Evolutionary conservation across 2,113 vertebrate species (phyloP).

Genomic region (Fukomys damarensis): DNA sequence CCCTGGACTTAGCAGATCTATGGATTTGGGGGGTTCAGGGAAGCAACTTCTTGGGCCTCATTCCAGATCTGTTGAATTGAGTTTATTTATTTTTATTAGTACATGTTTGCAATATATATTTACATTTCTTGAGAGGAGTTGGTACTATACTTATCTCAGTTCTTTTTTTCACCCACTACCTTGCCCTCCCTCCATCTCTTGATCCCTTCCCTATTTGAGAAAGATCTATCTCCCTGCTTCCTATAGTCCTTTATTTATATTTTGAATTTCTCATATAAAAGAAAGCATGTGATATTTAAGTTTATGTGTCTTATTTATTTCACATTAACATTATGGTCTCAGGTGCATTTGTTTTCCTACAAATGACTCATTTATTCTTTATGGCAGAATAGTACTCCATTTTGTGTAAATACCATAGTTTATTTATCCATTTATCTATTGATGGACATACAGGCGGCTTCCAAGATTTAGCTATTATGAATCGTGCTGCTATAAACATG

Average conservation of each 20-base stretch:
- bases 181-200: neutral
- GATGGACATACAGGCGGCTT: neutral
- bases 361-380: neutral
- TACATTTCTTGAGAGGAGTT: neutral
- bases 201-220: neutral
- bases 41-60: neutral
- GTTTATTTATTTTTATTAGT: neutral
- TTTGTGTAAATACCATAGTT: neutral
- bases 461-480: neutral
- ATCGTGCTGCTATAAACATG: neutral
- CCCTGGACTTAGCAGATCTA: neutral
- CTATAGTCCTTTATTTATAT: neutral
- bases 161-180: neutral
- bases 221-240: neutral
- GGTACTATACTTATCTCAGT: neutral
- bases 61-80: neutral
- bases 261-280: neutral
- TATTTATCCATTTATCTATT: neutral
- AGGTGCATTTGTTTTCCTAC: neutral
- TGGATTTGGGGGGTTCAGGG: neutral
- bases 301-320: neutral
- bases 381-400: neutral
- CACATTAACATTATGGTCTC: neutral
- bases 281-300: neutral
- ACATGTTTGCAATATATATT: neutral